phyloP scores from a whole-genome alignment of 1,140 invertebrate species.

The Trialeurodes vaporariorum region DNA sequence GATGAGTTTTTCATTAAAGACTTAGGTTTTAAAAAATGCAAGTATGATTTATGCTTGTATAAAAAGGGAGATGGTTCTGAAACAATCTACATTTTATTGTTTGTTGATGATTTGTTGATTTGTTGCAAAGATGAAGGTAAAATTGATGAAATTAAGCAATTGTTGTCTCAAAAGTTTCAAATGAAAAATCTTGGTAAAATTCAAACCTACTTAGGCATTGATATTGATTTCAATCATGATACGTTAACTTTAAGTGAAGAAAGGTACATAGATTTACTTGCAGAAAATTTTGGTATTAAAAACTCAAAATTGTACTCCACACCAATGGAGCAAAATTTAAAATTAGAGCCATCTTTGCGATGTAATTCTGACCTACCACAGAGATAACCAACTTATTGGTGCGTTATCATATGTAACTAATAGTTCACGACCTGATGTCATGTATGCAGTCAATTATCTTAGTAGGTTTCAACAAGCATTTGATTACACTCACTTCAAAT shows the following conservation, averaged over 20 bases:
- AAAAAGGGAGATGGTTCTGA: not conserved
- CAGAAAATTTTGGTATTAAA: constrained; percentile 26
- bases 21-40: constrained; percentile 10
- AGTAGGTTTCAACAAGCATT: constrained; percentile 35
- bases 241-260: constrained; percentile 12
- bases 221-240: constrained; percentile 2
- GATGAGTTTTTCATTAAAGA: constrained; percentile 1
- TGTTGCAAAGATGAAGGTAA: not conserved
- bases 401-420: constrained; percentile 35
- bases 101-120: constrained; percentile 16
- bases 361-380: constrained; percentile 19
- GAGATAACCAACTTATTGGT: constrained; percentile 29
- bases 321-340: constrained; percentile 23
- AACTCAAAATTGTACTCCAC: constrained; percentile 23
- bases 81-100: constrained; percentile 7
- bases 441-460: constrained; percentile 34
- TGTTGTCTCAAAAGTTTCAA: not conserved
- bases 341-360: constrained; percentile 15
- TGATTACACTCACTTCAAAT: constrained; percentile 30
- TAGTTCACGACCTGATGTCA: constrained; percentile 37
- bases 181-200: constrained; percentile 15
- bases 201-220: constrained; percentile 13
- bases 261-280: constrained; percentile 14
- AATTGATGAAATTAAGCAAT: not conserved
- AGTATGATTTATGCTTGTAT: constrained; percentile 17